phyloP scores from a whole-genome alignment of 2,888 invertebrate genomes.

The Anaspis maculata region DNA sequence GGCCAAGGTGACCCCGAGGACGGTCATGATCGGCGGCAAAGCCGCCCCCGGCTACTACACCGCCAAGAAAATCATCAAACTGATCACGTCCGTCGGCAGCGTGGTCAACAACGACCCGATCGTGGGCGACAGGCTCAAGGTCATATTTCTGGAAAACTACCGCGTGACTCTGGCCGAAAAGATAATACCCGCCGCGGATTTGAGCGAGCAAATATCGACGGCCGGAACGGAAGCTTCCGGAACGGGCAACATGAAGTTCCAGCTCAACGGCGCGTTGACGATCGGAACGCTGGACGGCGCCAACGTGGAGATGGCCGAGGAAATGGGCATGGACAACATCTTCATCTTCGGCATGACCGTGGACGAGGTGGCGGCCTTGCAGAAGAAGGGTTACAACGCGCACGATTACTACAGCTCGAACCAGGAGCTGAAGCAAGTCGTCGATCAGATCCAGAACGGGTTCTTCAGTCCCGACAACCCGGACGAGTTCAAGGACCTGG shows the following conservation, averaged over 20 bases:
- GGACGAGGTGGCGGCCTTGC: constrained; percentile 69
- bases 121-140: constrained; percentile 92
- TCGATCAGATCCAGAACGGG: constrained; percentile 94
- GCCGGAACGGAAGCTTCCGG: constrained; percentile 99
- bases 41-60: constrained; percentile 98
- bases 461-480: constrained; percentile 94
- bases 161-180: constrained; percentile 96
- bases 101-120: constrained; percentile 97
- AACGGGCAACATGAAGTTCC: constrained; percentile 98
- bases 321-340: constrained; percentile 93
- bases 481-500: constrained; percentile 80
- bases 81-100: constrained; percentile 87
- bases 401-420: constrained; percentile 85
- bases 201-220: constrained; percentile 98
- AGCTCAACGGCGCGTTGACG: constrained; percentile 97
- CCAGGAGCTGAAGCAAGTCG: constrained; percentile 83
- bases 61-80: constrained; percentile 97
- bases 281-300: constrained; percentile 99
- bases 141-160: constrained; percentile 96
- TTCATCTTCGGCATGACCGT: constrained; percentile 96
- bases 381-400: constrained; percentile 81
- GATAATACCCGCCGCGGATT: constrained; percentile 97
- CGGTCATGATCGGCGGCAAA: constrained; percentile 96
- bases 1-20: constrained; percentile 78
- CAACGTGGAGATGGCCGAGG: constrained; percentile 98